Base-by-base conservation (phyloP, 1,140 invertebrate genomes). In the Zophobas morio region DNA sequence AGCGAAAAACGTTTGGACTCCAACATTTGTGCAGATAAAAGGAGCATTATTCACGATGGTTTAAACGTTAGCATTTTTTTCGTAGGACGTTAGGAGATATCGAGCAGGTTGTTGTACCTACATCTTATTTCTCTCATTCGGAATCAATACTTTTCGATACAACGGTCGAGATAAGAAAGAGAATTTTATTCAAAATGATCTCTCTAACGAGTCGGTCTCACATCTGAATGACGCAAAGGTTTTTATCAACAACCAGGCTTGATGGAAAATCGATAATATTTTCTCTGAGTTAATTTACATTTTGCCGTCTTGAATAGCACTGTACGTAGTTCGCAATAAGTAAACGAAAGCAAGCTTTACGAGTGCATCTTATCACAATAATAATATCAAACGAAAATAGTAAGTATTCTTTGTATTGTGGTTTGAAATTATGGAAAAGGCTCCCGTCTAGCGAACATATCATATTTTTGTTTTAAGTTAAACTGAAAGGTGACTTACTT, bases 101-200 rank as follows among this genome's bases (percentile, higher is more conserved):
- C 49, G 20, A 20, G 4, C 49, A 20, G n/a, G 49, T 51, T 20
- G 49, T 4, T 51, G 49, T 20, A 20, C 20, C 20, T 4, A 20
- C 20, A 51, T 51, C 49, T 51, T 51, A 51, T 51, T 51, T 2
- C 8, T 46, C 3, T 0, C 3, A 46, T 51, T 4, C 49, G 2
- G 20, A 51, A 51, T 51, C 49, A 20, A 51, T 51, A 51, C 20
- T 20, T 46, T 46, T 60, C 60, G 60, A 63, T 57, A 57, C 54
- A 60, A 32, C 20, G 36, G 2, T 51, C 49, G 6, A 20, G 60
- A 66, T 66, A 66, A 66, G 56, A 39, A 60, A 60, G 36, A 40
- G 39, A 66, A 66, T 66, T 66, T 66, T 66, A 66, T 66, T 66
- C 60, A 66, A 66, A 66, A 66, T 66, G 36, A 66, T 66, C 60